Conservation (phyloP, 2,113 vertebrate species). For the Ictalurus furcatus region DNA sequence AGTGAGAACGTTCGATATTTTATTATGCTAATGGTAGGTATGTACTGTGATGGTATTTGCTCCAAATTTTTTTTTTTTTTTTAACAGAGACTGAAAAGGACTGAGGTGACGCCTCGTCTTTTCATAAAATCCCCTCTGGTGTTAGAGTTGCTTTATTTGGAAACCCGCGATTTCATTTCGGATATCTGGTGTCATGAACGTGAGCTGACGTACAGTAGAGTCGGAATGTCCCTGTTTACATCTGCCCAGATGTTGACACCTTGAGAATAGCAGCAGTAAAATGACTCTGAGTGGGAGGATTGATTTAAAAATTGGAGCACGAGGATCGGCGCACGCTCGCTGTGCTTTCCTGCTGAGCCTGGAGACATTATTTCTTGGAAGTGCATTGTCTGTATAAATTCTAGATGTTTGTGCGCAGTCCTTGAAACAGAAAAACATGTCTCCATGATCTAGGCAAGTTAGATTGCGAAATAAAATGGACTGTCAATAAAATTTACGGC, state of each 20-base stretch:
- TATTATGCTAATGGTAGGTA: neutral
- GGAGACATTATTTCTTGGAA: slow-evolving; percentile 9
- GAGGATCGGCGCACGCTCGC: neutral
- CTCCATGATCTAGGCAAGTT: neutral
- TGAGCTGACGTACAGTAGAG: neutral
- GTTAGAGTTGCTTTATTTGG: neutral
- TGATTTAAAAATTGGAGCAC: neutral
- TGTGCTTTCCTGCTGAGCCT: neutral
- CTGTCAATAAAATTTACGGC: neutral
- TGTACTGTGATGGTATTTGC: too few species aligned
- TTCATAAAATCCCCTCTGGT: neutral
- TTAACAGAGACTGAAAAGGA: neutral
- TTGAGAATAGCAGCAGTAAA: neutral
- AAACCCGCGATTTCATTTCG: neutral
- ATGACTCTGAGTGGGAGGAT: neutral
- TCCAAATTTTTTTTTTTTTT: too few species aligned
- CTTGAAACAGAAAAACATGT: neutral
- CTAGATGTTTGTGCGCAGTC: neutral
- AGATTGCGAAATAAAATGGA: neutral
- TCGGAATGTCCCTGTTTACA: neutral
- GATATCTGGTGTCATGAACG: neutral
- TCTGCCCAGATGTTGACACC: neutral
- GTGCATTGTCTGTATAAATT: neutral
- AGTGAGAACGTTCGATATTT: neutral
- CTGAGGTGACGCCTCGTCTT: neutral